Evolutionary conservation across 2,888 invertebrate species (phyloP), one percentile per base, ranked within the genome.

Genomic region (Emmelina monodactyla): DNA sequence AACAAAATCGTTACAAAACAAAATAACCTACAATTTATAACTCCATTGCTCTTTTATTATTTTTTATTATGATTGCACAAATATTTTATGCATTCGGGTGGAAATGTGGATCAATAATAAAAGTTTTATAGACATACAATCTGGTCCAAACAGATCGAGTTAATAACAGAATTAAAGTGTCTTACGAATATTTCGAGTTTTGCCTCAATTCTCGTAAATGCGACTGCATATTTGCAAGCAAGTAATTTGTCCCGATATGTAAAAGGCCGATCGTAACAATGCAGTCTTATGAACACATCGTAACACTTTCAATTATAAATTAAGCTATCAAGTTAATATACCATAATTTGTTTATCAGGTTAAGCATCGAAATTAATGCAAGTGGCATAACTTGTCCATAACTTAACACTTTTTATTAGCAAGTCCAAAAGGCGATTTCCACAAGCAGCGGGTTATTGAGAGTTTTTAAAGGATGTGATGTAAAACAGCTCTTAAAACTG

Each of bases 331-430:
- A 78, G 61, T 72, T 79, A 75, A 78, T 76, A 72, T 60, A 68
- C 68, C 55, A 72, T 79, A 78, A 79, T 79, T 79, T 79, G 79
- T 79, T 79, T 78, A 79, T 78, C 79, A 66, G 73, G 71, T 72
- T 79, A 67, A 78, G 76, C 78, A 79, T 79, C 79, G 60, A 67
- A 78, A 76, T 78, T 73, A 79, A 79, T 78, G 79, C 78, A 73
- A 73, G 73, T 69, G 71, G 76, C 71, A 72, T 73, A 75, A 73
- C 76, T 68, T 68, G 69, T 58, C 66, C 78, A 79, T 79, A 79
- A 79, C 69, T 79, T 76, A 60, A 75, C 69, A 72, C 69, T 71
- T 76, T 78, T 79, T 79, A 79, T 76, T 75, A 64, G 73, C 73
- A 62, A 71, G 65, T 70, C 72, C 67, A 69, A 67, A 71, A 69